Evolutionary conservation across 2,113 vertebrate genomes (phyloP).

Genomic region (Cheilinus undulatus): DNA sequence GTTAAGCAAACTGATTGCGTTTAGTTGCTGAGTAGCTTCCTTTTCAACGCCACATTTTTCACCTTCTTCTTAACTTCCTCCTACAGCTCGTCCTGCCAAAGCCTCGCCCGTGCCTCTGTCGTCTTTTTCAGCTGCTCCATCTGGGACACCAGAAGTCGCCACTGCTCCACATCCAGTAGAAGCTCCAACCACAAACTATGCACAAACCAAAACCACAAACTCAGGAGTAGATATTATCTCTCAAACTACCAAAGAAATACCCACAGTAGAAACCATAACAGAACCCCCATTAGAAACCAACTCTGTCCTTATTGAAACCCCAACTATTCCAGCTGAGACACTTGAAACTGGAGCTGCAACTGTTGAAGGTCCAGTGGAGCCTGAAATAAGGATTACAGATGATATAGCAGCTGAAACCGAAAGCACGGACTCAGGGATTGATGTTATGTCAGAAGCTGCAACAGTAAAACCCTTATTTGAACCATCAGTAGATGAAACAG

Average conservation of each 20-base stretch:
- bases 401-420: not conserved
- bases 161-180: not conserved
- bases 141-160: not conserved
- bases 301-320: no score
- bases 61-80: not conserved
- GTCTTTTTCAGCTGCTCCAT: not conserved
- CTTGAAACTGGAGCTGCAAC: not conserved
- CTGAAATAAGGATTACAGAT: not conserved
- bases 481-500: not conserved
- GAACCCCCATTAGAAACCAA: not conserved
- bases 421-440: not conserved
- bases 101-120: not conserved
- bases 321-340: not conserved
- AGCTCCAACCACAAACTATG: not conserved
- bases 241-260: not conserved
- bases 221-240: not conserved
- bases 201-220: not conserved
- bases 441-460: not conserved
- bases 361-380: not conserved
- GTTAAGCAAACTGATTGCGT: no score
- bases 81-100: constrained; percentile 3
- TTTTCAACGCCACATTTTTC: no score
- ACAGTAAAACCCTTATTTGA: not conserved
- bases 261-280: not conserved
- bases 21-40: not conserved